Evolutionary conservation across 2,888 invertebrate species (phyloP).

Genomic region (Nasonovia ribisnigri): DNA sequence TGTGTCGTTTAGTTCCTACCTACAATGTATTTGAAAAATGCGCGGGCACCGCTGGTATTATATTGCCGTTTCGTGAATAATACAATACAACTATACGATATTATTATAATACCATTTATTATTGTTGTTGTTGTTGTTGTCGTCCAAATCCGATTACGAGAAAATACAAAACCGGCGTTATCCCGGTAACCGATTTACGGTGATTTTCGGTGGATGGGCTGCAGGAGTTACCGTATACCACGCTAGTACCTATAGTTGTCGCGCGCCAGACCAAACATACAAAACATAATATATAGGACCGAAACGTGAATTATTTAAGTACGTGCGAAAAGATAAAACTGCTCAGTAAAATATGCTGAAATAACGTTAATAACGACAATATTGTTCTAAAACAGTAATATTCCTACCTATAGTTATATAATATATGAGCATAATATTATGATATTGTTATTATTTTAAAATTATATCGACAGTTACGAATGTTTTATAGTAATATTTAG

Average conservation of each 20-base stretch:
- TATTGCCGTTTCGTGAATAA: not conserved
- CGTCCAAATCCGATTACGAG: constrained; percentile 4
- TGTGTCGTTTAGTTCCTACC: not conserved
- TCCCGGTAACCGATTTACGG: not conserved
- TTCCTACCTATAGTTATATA: not conserved
- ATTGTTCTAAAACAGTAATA: not conserved
- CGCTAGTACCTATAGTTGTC: not conserved
- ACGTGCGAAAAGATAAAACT: not conserved
- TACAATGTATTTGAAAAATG: not conserved
- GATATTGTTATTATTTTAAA: not conserved
- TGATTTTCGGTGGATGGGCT: not conserved
- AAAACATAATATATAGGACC: not conserved
- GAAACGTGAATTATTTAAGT: not conserved
- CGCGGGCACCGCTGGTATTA: not conserved
- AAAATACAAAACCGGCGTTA: not conserved
- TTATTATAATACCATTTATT: not conserved
- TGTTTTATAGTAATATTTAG: not conserved
- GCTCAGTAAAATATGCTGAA: not conserved
- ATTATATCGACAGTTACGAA: not conserved
- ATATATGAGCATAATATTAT: not conserved
- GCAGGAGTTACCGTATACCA: not conserved
- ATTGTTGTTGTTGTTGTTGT: not conserved
- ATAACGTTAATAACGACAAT: not conserved
- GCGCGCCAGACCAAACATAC: not conserved
- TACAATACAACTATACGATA: not conserved